Evolutionary conservation across 2,113 vertebrate species (phyloP), one percentile per base, ranked within the genome.

Genomic region (Psilopogon haemacephalus): DNA sequence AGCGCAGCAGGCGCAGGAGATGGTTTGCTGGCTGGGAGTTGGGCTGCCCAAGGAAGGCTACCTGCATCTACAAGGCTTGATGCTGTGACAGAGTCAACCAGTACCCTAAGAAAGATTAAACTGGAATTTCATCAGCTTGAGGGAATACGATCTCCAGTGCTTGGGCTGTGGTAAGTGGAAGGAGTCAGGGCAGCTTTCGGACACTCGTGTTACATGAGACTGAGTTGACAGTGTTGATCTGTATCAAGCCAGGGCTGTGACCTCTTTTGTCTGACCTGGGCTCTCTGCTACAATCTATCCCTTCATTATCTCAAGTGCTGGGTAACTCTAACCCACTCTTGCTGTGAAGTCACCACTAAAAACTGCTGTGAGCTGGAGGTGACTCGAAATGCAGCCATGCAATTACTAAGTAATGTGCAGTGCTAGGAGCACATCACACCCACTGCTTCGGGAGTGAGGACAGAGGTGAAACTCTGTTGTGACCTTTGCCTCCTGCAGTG

Each of bases 321-420:
- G 89, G 38, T 65, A 73, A 87, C 84, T 50, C 50, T 78, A 73
- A 79, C 82, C 82, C 46, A 11, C 62, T 65, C 75, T 85, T 48
- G 37, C 89, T 93, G 91, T 88, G 85, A 82, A 85, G 87, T 62
- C 71, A 50, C 67, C 72, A 19, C 81, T 91, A 1, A 89, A 88
- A 81, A 33, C 77, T 79, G 4, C 87, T 44, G 72, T 91, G 90
- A 86, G 81, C 92, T n/a, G 86, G 65, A 77, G 84, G 65, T 90
- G 93, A 80, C 88, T 88, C 65, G 91, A 90, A 92, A 92, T 30
- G 72, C 63, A 79, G 82, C 71, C 30, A 1, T 44, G 37, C 72
- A 83, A 89, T 86, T 92, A 88, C 62, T 59, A 72, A 93, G 71
- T 81, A 71, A 87, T 56, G 65, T 84, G 87, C 84, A 84, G 94